Base-by-base conservation (phyloP, 2,113 vertebrate genomes). In the Catharus bicknelli region DNA sequence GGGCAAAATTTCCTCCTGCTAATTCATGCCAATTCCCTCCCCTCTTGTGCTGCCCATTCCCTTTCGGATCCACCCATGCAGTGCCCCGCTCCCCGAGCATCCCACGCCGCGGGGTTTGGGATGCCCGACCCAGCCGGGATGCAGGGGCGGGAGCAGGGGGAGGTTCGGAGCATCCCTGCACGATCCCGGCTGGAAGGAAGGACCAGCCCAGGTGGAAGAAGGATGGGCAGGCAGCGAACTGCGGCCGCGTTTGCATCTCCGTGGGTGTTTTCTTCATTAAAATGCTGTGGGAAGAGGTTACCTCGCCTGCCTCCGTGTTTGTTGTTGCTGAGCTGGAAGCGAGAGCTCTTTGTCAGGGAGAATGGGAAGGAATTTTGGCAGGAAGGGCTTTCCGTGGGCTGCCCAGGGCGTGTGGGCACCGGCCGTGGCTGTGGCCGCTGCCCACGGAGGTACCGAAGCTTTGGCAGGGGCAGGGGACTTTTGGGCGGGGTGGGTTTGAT, bases 261-360 rank as follows among this genome's bases (percentile, higher is more conserved):
- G 77, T 47, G 83, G 91, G 93, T 51, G 77, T 92, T 86, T 90
- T 77, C 86, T 63, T 92, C 91, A 90, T 94, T 90, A 74, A 91
- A 83, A 93, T 90, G 84, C 89, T 72, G 89, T 32, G 83, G 88
- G 93, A 91, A 93, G 90, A 90, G 72, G 63, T 83, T 91, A 10
- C 54, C 42, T 78, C 36, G 36, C 80, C 62, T 83, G 76, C 68
- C 81, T 84, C 20, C 0, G 18, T 34, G 74, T 25, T 83, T 80
- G 61, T 19, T 83, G n/a, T 48, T 6, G 26, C 83, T 6, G 59
- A 54, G 79, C 32, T 88, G 68, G 80, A 62, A 57, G 80, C 51
- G 26, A 38, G 53, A 74, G 57, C 34, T 23, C 57, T 74, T 88
- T 88, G 42, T 42, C 36, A 8, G 81, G 19, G 79, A 19, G 66